Evolutionary conservation across 2,888 invertebrate genomes (phyloP).

Genomic region (Dryobota labecula): DNA sequence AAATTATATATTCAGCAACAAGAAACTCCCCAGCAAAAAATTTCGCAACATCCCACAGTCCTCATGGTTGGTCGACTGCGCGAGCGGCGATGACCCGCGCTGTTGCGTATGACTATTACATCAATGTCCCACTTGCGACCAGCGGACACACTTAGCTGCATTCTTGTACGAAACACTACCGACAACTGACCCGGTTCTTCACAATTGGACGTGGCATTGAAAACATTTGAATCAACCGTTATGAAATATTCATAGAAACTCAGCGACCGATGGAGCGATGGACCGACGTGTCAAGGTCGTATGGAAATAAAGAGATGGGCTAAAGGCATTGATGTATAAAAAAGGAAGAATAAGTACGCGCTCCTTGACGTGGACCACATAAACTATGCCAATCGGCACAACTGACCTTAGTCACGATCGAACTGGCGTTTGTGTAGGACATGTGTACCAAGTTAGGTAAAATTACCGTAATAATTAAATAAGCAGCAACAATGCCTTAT

Average conservation of each 20-base stretch:
- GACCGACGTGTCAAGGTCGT: slow-evolving; percentile 78
- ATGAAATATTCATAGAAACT: slow-evolving; percentile 78
- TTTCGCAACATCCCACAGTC: slow-evolving; percentile 48
- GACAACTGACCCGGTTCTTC: slow-evolving; percentile 73
- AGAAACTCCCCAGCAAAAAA: slow-evolving; percentile 7
- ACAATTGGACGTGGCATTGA: slow-evolving; percentile 80
- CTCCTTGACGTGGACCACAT: no score
- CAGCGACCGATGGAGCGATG: slow-evolving; percentile 70
- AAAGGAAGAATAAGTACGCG: no score
- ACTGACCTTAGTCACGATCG: no score
- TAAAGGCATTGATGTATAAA: no score
- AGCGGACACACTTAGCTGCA: slow-evolving; percentile 66
- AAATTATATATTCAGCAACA: slow-evolving; percentile 14
- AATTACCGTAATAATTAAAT: no score
- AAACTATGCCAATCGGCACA: no score
- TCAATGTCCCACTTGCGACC: slow-evolving; percentile 77
- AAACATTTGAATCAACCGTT: slow-evolving; percentile 73
- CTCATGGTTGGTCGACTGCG: slow-evolving; percentile 64
- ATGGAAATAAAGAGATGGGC: slow-evolving; percentile 49
- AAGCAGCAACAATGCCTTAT: no score
- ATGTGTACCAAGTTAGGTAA: no score
- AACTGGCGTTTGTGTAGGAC: no score
- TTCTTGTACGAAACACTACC: slow-evolving; percentile 62
- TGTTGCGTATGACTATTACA: slow-evolving; percentile 79
- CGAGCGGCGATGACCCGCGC: slow-evolving; percentile 68